phyloP scores from a whole-genome alignment of 2,113 vertebrate species.

The Ibidorhyncha struthersii region DNA sequence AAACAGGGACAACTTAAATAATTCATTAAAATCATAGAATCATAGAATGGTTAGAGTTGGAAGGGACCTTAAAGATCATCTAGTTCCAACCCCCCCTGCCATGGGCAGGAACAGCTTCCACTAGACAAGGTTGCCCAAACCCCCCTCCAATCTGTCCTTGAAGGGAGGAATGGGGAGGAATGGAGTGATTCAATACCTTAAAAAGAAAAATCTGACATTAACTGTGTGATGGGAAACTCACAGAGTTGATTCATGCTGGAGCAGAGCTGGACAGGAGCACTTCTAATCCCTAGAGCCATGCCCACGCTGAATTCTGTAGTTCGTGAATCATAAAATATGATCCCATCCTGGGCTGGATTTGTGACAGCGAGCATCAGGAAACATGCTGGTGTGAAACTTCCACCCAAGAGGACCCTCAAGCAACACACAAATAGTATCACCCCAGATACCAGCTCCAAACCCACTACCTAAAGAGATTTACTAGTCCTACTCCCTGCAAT shows the following conservation, averaged over 20 bases:
- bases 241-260: not conserved
- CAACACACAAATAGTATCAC: not conserved
- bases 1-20: not conserved
- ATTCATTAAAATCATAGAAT: not conserved
- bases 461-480: not conserved
- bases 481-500: not conserved
- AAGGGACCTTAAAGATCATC: not conserved
- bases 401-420: not conserved
- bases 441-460: not conserved
- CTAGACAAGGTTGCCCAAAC: too few species aligned
- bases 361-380: not conserved
- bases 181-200: not conserved
- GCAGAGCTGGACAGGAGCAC: not conserved
- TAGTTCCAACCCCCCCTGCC: not conserved
- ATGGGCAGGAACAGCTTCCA: not conserved
- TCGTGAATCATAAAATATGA: not conserved
- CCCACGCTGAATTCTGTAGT: not conserved
- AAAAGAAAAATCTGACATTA: not conserved
- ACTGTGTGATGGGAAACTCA: not conserved
- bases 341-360: not conserved
- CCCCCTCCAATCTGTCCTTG: not conserved
- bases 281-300: not conserved
- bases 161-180: not conserved
- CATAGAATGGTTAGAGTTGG: not conserved
- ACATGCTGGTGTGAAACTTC: not conserved